These are phyloP conservation scores for Dermatemys mawii DNA, from an alignment of 2,113 vertebrate species.

Conservation along the genomic window DNA sequence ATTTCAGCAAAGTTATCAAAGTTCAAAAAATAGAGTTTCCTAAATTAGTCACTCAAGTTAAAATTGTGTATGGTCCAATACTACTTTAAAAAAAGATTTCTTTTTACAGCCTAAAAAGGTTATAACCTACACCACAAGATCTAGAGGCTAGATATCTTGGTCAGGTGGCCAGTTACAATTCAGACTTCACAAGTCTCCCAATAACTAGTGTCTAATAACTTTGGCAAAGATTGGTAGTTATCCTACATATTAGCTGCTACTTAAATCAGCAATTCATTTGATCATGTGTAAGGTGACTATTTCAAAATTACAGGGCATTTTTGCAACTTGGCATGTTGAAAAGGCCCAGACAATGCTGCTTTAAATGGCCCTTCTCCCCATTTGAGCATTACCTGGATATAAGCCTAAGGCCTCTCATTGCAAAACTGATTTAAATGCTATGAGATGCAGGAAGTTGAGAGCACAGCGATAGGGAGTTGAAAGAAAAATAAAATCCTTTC, in stretches of 20 bases:
- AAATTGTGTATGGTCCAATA: not conserved
- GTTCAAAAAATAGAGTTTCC: not conserved
- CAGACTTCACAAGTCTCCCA: not conserved
- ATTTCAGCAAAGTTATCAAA: not conserved
- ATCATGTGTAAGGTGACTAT: not conserved
- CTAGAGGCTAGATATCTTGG: too few relatives aligned
- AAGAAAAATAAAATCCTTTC: not conserved
- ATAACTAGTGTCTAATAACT: not conserved
- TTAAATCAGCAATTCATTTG: not conserved
- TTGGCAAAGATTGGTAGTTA: not conserved
- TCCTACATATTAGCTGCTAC: not conserved
- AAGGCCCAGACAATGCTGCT: not conserved
- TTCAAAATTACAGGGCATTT: too few relatives aligned
- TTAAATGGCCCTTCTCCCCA: not conserved
- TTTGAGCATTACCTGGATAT: not conserved
- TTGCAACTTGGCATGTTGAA: too few relatives aligned
- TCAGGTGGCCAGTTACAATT: not conserved
- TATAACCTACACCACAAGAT: too few relatives aligned
- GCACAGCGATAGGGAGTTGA: not conserved
- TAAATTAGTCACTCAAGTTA: not conserved
- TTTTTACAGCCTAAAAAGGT: too few relatives aligned
- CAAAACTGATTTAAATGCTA: not conserved
- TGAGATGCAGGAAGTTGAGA: not conserved
- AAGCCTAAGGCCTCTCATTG: not conserved
- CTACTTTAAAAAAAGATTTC: not conserved